Evolutionary conservation across 2,888 invertebrate genomes (phyloP).

Genomic region (Philopedon plagiatum): DNA sequence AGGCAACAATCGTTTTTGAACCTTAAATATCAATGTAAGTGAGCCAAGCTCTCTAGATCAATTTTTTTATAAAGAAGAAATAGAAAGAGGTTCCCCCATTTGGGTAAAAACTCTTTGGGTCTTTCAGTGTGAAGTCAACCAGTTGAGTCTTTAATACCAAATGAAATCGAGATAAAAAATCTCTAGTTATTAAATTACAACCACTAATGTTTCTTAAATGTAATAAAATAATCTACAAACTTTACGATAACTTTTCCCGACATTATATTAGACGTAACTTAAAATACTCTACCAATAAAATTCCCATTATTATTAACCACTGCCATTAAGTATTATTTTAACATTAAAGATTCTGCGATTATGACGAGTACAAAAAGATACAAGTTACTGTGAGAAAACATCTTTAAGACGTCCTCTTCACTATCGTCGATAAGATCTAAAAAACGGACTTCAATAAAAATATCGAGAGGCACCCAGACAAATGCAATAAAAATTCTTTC

Average conservation of each 20-base stretch:
- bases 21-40: too few species aligned
- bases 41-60: too few species aligned
- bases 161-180: neutral
- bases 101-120: too few species aligned
- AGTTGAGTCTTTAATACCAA: neutral
- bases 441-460: conserved; percentile 60
- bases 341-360: conserved; percentile 11
- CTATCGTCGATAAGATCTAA: conserved; percentile 56
- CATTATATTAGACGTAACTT: conserved; percentile 43
- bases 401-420: conserved; percentile 51
- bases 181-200: neutral
- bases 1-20: too few species aligned
- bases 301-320: conserved; percentile 35
- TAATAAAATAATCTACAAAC: conserved; percentile 41
- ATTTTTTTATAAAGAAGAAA: too few species aligned
- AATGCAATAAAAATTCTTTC: conserved; percentile 59
- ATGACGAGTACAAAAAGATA: conserved; percentile 34
- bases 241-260: conserved; percentile 38
- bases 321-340: conserved; percentile 43
- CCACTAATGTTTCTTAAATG: neutral
- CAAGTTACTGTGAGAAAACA: conserved; percentile 58
- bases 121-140: too few species aligned
- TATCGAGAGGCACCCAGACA: conserved; percentile 58
- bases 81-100: too few species aligned
- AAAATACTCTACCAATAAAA: conserved; percentile 36